phyloP scores from a whole-genome alignment of 2,888 invertebrate genomes.

The Cosmopolites sordidus region DNA sequence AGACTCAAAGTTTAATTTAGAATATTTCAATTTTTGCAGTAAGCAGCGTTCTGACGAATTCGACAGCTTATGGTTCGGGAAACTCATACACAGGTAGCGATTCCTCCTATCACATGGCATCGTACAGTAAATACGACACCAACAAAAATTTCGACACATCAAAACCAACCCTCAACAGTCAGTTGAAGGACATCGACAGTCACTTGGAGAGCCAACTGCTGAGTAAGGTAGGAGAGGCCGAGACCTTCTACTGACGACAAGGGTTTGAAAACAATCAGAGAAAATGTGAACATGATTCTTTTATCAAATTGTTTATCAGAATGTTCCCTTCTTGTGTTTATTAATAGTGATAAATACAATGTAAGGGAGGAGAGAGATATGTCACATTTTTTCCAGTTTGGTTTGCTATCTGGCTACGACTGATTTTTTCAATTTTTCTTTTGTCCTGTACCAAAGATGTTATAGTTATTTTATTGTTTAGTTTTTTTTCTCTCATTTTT shows the following conservation, averaged over 20 bases:
- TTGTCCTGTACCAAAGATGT: slow-evolving; percentile 20
- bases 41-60: slow-evolving; percentile 56
- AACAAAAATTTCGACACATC: slow-evolving; percentile 64
- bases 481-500: not conserved
- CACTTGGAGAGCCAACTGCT: slow-evolving; percentile 69
- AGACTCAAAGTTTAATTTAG: too few species aligned
- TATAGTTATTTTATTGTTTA: slow-evolving; percentile 1
- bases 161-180: slow-evolving; percentile 72
- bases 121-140: slow-evolving; percentile 50
- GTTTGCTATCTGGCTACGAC: slow-evolving; percentile 7
- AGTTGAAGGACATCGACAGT: slow-evolving; percentile 77
- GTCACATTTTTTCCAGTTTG: not conserved
- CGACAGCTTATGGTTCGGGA: slow-evolving; percentile 55
- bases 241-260: slow-evolving; percentile 43
- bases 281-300: too few species aligned
- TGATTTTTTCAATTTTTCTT: slow-evolving; percentile 9
- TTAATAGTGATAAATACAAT: too few species aligned
- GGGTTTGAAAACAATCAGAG: too few species aligned
- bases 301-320: too few species aligned
- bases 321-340: too few species aligned
- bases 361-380: too few species aligned
- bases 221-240: slow-evolving; percentile 53
- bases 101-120: slow-evolving; percentile 51
- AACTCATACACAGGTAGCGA: slow-evolving; percentile 57
- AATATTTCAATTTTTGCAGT: slow-evolving; percentile 43